Conservation (phyloP, 2,888 invertebrate genomes). For the Mellilla xanthometata region DNA sequence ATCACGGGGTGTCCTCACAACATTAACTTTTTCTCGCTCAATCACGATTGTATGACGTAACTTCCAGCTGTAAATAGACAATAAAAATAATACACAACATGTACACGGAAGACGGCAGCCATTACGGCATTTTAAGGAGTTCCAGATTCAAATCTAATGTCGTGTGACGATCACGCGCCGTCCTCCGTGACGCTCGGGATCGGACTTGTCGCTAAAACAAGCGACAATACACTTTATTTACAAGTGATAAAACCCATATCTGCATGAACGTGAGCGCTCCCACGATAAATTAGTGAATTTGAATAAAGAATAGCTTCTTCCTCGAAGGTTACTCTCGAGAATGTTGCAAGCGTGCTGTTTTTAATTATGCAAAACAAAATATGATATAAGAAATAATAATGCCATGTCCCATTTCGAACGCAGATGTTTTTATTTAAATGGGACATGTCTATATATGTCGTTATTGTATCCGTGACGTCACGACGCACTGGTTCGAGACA, state of each 20-base stretch:
- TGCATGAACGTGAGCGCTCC: slow-evolving; percentile 35
- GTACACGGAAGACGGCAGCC: slow-evolving; percentile 51
- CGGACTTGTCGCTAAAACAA: slow-evolving; percentile 39
- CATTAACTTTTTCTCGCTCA: background rate
- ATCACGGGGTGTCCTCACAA: background rate
- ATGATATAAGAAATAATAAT: slow-evolving; percentile 14
- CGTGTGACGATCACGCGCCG: slow-evolving; percentile 66
- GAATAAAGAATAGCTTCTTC: slow-evolving; percentile 13
- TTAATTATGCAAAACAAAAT: slow-evolving; percentile 5
- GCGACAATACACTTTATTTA: slow-evolving; percentile 24
- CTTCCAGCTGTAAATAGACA: background rate
- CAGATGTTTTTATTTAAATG: slow-evolving; percentile 27
- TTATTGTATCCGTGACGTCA: slow-evolving; percentile 44
- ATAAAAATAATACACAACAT: slow-evolving; percentile 30
- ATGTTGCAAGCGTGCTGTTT: slow-evolving; percentile 10
- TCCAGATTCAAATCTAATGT: slow-evolving; percentile 74
- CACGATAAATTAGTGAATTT: slow-evolving; percentile 38
- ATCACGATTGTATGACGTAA: background rate
- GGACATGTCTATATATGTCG: slow-evolving; percentile 40
- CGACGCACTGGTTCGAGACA: slow-evolving; percentile 37
- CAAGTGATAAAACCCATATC: background rate
- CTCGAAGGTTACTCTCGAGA: slow-evolving; percentile 2
- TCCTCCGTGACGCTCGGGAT: slow-evolving; percentile 51
- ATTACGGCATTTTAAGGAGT: slow-evolving; percentile 67
- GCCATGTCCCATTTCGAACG: slow-evolving; percentile 18